A percentile compares a stretch with the other conserved stretches of the same genome.
Conservation (phyloP, 1,140 invertebrate species). For the Antheraea mylitta region DNA sequence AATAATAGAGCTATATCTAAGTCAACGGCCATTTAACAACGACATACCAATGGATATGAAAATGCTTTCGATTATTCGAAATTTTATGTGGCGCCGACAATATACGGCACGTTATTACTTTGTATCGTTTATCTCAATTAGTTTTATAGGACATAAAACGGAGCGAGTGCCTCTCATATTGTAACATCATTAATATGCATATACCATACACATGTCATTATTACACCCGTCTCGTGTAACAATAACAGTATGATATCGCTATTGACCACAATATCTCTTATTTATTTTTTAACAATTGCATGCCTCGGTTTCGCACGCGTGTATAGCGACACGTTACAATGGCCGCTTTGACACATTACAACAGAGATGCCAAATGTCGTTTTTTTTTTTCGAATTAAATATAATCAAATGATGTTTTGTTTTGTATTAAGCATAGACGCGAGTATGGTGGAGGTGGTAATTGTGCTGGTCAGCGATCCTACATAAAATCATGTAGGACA, state of each 20-base stretch:
- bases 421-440: no score
- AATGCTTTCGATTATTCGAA: constrained; percentile 7
- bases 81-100: constrained; percentile 15
- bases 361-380: no score
- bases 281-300: no score
- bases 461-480: no score
- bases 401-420: no score
- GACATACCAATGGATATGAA: neutral
- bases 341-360: no score
- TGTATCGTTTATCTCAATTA: constrained; percentile 35
- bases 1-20: neutral
- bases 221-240: constrained; percentile 21
- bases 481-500: no score
- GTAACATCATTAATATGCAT: constrained; percentile 24
- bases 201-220: constrained; percentile 9
- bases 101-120: constrained; percentile 7
- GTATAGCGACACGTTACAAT: no score
- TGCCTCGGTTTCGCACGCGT: no score
- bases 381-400: no score
- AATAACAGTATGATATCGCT: constrained; percentile 31
- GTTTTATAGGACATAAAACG: constrained; percentile 47
- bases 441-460: no score
- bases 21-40: neutral
- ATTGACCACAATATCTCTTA: neutral
- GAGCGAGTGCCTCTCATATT: constrained; percentile 32